These are phyloP conservation scores for Rhinolophus sinicus DNA, from an alignment of 2,113 vertebrate species.

Conservation along the genomic window DNA sequence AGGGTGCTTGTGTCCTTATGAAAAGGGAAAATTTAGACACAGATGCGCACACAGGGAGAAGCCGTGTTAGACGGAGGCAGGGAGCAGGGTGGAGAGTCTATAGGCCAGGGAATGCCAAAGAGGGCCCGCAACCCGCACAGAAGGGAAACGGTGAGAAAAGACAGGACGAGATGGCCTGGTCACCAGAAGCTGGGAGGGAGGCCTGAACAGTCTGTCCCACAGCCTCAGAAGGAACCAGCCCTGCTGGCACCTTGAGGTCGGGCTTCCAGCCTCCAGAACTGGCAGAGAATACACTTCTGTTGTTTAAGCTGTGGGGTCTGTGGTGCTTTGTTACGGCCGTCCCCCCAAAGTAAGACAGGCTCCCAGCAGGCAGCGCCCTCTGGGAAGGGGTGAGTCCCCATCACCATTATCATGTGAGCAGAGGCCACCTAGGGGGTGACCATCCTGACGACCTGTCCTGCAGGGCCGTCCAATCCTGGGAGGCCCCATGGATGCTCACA, in stretches of 20 bases:
- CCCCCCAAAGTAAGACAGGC: background rate
- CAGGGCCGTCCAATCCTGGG: background rate
- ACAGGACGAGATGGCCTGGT: background rate
- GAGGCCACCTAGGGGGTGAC: background rate
- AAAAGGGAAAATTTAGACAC: background rate
- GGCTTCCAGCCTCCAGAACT: background rate
- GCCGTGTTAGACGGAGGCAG: background rate
- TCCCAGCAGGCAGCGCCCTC: background rate
- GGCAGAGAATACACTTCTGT: background rate
- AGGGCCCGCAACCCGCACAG: rapidly evolving
- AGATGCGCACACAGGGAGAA: rapidly evolving
- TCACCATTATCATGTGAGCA: rapidly evolving
- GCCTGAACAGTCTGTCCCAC: background rate
- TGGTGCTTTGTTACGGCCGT: background rate
- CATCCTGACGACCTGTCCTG: background rate
- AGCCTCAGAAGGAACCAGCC: background rate
- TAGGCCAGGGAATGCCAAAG: background rate
- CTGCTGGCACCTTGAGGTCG: background rate
- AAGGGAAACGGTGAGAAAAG: too few species aligned
- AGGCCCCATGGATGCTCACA: background rate
- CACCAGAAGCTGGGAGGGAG: background rate
- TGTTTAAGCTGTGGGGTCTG: background rate
- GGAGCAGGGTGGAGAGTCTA: rapidly evolving
- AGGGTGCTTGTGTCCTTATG: background rate
- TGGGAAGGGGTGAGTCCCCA: background rate